phyloP scores from a whole-genome alignment of 1,140 invertebrate genomes.

The Anastrepha ludens region DNA sequence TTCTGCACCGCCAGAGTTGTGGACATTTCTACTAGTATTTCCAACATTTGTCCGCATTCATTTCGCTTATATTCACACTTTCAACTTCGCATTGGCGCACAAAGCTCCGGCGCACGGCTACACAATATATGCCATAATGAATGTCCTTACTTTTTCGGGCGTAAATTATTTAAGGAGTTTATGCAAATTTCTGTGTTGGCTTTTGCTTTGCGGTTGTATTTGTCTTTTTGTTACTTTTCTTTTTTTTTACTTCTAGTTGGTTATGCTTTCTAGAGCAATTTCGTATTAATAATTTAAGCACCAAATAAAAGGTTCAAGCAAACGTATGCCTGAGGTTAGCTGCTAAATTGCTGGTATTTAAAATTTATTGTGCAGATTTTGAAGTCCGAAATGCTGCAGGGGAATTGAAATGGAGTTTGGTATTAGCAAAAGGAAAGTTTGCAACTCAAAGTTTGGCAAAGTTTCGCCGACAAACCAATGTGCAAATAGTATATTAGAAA shows the following conservation, averaged over 20 bases:
- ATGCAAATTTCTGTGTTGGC: conserved; percentile 10
- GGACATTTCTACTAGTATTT: too few species aligned
- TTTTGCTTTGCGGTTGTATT: not conserved
- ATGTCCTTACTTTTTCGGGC: conserved; percentile 4
- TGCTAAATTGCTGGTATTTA: too few species aligned
- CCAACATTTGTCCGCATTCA: not conserved
- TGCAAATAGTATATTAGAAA: too few species aligned
- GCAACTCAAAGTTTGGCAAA: too few species aligned
- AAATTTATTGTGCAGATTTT: too few species aligned
- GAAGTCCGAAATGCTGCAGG: too few species aligned
- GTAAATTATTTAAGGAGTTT: conserved; percentile 34
- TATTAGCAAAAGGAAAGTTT: too few species aligned
- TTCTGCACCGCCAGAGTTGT: not conserved
- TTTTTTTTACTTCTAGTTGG: too few species aligned
- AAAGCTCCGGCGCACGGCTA: not conserved
- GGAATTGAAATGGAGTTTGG: too few species aligned
- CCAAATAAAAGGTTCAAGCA: not conserved
- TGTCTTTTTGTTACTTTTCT: not conserved
- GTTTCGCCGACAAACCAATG: too few species aligned
- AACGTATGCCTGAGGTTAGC: too few species aligned
- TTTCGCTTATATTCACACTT: not conserved
- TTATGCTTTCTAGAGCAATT: not conserved
- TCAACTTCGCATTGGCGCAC: conserved; percentile 8
- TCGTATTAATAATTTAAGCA: not conserved
- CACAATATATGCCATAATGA: conserved; percentile 38